Percentiles rank a stretch among this genome's conserved stretches.
phyloP scores from a whole-genome alignment of 2,888 invertebrate species.

The Melieria picta region DNA sequence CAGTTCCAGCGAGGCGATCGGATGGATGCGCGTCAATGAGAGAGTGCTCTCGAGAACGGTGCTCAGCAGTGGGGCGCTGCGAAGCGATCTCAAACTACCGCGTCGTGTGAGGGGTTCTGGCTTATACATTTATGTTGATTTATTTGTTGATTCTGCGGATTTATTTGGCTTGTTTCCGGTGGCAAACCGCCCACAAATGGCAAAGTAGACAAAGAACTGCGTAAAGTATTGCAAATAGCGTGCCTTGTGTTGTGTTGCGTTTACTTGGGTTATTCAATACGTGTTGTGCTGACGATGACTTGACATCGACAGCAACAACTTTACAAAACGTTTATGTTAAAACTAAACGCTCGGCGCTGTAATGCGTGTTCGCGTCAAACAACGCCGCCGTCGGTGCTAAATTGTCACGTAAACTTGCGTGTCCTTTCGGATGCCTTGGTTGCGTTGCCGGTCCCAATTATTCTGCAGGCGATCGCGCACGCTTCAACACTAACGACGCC shows the following conservation, averaged over 20 bases:
- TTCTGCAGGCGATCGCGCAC: background rate
- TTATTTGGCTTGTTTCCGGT: background rate
- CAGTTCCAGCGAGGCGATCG: constrained; percentile 65
- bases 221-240: no score
- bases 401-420: constrained; percentile 45
- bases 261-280: no score
- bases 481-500: background rate
- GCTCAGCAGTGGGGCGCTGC: constrained; percentile 66
- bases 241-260: no score
- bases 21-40: constrained; percentile 66
- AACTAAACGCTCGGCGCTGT: no score
- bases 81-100: constrained; percentile 67
- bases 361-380: background rate
- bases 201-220: no score
- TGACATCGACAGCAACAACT: no score
- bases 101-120: constrained; percentile 63
- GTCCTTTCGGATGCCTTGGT: constrained; percentile 16
- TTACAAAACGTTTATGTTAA: no score
- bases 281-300: no score
- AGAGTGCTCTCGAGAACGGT: constrained; percentile 66
- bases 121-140: constrained; percentile 63
- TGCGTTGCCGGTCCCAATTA: constrained; percentile 15
- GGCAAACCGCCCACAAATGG: no score
- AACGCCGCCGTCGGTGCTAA: background rate
- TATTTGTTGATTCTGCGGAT: background rate